Conservation (phyloP, 2,888 invertebrate species). For the Chouioia cunea region DNA sequence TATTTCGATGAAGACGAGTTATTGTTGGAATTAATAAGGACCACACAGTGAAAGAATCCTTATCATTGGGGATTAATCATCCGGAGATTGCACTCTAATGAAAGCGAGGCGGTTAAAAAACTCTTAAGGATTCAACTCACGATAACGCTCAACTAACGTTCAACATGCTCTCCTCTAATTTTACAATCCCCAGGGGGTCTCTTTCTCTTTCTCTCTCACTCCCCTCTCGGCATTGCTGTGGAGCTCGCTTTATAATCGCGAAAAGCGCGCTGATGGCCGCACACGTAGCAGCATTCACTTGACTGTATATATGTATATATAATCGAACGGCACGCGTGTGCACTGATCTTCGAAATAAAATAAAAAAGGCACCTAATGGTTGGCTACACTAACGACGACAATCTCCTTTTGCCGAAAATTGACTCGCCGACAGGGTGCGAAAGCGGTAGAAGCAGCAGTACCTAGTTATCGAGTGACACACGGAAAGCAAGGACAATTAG, state of each 20-base stretch:
- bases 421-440: slow-evolving; percentile 13
- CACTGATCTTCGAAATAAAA: neutral
- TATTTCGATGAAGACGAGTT: too few species aligned
- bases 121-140: too few species aligned
- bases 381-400: slow-evolving; percentile 26
- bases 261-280: slow-evolving; percentile 17
- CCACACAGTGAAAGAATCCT: too few species aligned
- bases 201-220: too few species aligned
- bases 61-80: too few species aligned
- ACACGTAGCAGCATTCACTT: slow-evolving; percentile 32
- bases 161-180: too few species aligned
- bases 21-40: too few species aligned
- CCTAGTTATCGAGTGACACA: slow-evolving; percentile 33
- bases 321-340: neutral
- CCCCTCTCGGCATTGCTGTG: too few species aligned
- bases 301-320: slow-evolving; percentile 26
- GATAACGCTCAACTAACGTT: too few species aligned
- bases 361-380: slow-evolving; percentile 37
- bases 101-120: too few species aligned
- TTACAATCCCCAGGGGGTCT: too few species aligned
- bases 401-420: slow-evolving; percentile 39
- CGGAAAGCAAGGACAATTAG: slow-evolving; percentile 60
- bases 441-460: neutral
- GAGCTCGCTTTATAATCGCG: slow-evolving; percentile 35
- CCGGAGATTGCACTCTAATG: too few species aligned